A percentile compares a stretch with the other conserved stretches of the same genome.
phyloP scores from a whole-genome alignment of 2,888 invertebrate species.

The Leptogaster cylindrica region DNA sequence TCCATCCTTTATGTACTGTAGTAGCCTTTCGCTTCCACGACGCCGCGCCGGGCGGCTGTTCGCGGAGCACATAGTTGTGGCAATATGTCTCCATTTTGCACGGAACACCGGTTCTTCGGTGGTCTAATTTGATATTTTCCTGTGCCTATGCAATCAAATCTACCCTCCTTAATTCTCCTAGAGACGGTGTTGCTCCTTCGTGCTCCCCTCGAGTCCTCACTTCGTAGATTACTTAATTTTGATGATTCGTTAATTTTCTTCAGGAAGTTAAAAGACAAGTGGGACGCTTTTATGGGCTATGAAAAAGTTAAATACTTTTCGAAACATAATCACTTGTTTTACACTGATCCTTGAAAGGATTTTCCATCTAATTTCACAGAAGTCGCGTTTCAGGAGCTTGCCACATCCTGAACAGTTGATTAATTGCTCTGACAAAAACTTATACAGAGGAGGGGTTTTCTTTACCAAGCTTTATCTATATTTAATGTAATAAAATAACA shows the following conservation, averaged over 20 bases:
- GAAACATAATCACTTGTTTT: too few relatives aligned
- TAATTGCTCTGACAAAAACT: too few relatives aligned
- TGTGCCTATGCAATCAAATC: slow-evolving; percentile 19
- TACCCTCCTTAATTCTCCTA: slow-evolving; percentile 6
- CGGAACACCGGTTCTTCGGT: neutral
- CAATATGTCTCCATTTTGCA: neutral
- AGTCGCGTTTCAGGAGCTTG: too few relatives aligned
- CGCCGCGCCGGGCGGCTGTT: neutral
- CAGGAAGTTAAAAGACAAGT: slow-evolving; percentile 11
- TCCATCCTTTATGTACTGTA: slow-evolving; percentile 31
- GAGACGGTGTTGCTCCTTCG: slow-evolving; percentile 1
- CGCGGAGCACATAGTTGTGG: neutral
- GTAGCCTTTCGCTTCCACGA: slow-evolving; percentile 19
- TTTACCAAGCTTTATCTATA: too few relatives aligned
- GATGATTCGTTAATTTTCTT: slow-evolving; percentile 32
- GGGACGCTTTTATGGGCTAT: too few relatives aligned
- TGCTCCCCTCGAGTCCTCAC: too few relatives aligned
- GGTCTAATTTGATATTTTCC: slow-evolving; percentile 20
- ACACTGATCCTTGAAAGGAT: too few relatives aligned
- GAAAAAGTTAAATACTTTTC: too few relatives aligned
- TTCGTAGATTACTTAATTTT: slow-evolving; percentile 29
- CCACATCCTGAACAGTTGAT: too few relatives aligned
- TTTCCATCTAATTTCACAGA: too few relatives aligned
- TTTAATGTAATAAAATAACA: too few relatives aligned
- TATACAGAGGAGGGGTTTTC: too few relatives aligned